phyloP scores from a whole-genome alignment of 2,797 vertebrate species.

The Oreonectes daqikongensis region DNA sequence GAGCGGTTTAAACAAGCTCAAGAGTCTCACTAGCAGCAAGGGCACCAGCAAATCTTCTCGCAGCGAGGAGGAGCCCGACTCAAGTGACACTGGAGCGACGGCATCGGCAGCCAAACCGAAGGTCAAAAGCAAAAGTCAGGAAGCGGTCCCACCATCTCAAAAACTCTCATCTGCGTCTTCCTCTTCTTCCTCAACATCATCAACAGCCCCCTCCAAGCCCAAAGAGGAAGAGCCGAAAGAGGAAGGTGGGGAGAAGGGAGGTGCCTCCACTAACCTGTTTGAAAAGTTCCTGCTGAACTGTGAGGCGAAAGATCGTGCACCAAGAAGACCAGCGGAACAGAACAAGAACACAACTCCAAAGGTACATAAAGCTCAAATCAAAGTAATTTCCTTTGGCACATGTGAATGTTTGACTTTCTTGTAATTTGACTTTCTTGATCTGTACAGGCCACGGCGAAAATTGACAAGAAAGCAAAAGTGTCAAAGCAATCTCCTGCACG shows the following conservation, averaged over 20 bases:
- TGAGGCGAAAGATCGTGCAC: constrained; percentile 78
- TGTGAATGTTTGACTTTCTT: too few relatives aligned
- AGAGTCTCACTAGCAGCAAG: constrained; percentile 70
- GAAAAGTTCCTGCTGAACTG: constrained; percentile 80
- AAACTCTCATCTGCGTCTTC: constrained; percentile 67
- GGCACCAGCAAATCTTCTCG: constrained; percentile 66
- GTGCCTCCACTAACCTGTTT: constrained; percentile 75
- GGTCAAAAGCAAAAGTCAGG: constrained; percentile 63
- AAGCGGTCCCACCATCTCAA: constrained; percentile 46
- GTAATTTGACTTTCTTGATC: background rate
- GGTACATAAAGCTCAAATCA: constrained; percentile 58
- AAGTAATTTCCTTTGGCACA: background rate
- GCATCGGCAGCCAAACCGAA: constrained; percentile 63
- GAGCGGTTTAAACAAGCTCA: constrained; percentile 72
- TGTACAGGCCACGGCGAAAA: constrained; percentile 68
- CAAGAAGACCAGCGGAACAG: constrained; percentile 65
- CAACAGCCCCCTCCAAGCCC: constrained; percentile 53
- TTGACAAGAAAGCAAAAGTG: constrained; percentile 76
- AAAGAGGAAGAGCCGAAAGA: constrained; percentile 72
- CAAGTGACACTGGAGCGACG: constrained; percentile 80
- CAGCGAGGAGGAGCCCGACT: constrained; percentile 79
- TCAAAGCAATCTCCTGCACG: constrained; percentile 79
- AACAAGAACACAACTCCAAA: constrained; percentile 65
- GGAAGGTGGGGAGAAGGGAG: constrained; percentile 70
- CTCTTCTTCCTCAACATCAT: constrained; percentile 55